phyloP scores from a whole-genome alignment of 2,797 vertebrate genomes.

The Urophycis tenuis region DNA sequence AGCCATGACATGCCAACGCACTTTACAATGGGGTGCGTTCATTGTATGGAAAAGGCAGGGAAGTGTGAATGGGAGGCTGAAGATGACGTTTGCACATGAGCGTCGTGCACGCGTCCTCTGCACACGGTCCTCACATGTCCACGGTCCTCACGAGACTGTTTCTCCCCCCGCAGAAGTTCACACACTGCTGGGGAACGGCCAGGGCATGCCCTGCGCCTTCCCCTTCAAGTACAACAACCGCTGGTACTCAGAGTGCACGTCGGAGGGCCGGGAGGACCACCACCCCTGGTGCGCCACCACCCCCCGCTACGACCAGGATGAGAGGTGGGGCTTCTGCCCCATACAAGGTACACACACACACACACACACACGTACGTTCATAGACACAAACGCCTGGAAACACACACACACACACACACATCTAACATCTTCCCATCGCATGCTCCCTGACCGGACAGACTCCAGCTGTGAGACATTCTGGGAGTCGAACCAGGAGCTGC shows the following conservation, averaged over 20 bases:
- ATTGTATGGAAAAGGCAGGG: background rate
- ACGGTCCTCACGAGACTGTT: background rate
- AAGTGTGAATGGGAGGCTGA: background rate
- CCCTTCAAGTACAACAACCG: constrained; percentile 88
- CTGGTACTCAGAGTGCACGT: constrained; percentile 86
- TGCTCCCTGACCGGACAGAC: constrained; percentile 50
- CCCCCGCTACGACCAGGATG: constrained; percentile 76
- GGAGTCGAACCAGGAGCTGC: constrained; percentile 73
- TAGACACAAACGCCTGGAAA: background rate
- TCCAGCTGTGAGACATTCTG: constrained; percentile 76
- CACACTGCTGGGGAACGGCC: constrained; percentile 80
- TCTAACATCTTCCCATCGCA: background rate
- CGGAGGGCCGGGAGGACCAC: constrained; percentile 76
- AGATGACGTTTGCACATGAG: background rate
- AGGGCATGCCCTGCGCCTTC: constrained; percentile 81
- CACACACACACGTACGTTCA: background rate
- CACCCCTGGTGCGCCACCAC: constrained; percentile 88
- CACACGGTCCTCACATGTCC: background rate
- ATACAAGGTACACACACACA: constrained; percentile 68
- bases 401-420: too few species aligned
- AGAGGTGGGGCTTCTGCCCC: constrained; percentile 92
- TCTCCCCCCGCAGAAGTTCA: constrained; percentile 72
- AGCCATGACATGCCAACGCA: background rate
- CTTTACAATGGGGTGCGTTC: too few species aligned
- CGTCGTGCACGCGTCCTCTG: too few species aligned